Base-by-base conservation (phyloP, 2,113 vertebrate species). In the Oncorhynchus nerka region DNA sequence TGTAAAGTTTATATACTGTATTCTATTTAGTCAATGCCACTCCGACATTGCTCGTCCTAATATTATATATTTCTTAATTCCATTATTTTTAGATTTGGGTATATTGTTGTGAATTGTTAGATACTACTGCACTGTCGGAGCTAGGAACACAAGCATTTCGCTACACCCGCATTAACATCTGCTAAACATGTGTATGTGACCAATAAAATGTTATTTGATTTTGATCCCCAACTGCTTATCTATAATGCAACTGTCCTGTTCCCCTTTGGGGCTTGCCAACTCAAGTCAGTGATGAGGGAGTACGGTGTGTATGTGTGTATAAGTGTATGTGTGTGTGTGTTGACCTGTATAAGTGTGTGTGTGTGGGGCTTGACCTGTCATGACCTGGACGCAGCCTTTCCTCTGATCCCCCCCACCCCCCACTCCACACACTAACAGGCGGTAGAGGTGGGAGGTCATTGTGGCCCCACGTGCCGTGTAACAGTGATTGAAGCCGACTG, bases 301-400 rank as follows among this genome's bases (percentile, higher is more conserved):
- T 51, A 51, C 15, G 3, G 49, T 51, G 49, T 51, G 49, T 16
- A 11, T 51, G 11, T 51, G 49, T 51, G 32, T 68, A 12, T 51
- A 16, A 4, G 49, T 51, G 30, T 4, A 16, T 30, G 24, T 30
- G 66, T 6, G 26, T 34, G 1, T 12, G 34, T 5, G 34, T 34
- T 34, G 34, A 34, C 34, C 34, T 34, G 34, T 34, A 34, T 34
- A 34, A 7, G 34, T 34, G 6, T 34, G 34, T 34, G 32, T 5
- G 8, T 32, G 7, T 1, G 68, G 69, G 67, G 51, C 34, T 45
- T 45, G 9, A 3, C 39, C 9, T 45, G 8, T 11, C 74, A 73
- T 77, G 87, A 89, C 88, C 86, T 86, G 88, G 80, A 85, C 89
- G 83, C 87, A 72, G 59, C 48, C 15, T 5, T 22, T 71, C n/a